Evolutionary conservation across 2,888 invertebrate species (phyloP).

Genomic region (Dugesia japonica): DNA sequence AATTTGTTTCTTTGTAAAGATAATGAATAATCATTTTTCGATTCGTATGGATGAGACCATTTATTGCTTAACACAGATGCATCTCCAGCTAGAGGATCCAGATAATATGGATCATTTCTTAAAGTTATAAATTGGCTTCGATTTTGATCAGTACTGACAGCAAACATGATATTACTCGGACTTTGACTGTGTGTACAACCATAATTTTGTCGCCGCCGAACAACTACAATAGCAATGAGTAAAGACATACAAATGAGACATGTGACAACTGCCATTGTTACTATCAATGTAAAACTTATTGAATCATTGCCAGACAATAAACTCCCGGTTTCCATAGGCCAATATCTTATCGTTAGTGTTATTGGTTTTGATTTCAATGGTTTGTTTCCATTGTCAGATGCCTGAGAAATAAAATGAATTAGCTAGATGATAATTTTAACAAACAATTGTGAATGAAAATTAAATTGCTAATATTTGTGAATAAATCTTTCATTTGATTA

Average conservation of each 20-base stretch:
- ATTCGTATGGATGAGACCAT: not conserved
- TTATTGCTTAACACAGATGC: conserved; percentile 6
- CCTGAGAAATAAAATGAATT: not conserved
- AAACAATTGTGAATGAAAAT: no score
- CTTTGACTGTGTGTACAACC: not conserved
- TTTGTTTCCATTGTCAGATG: not conserved
- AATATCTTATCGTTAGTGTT: not conserved
- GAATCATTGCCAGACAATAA: not conserved
- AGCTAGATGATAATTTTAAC: not conserved
- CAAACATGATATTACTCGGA: not conserved
- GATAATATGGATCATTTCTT: not conserved
- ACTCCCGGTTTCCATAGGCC: not conserved
- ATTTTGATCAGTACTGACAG: not conserved
- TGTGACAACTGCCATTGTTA: conserved; percentile 25
- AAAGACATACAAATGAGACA: conserved; percentile 27
- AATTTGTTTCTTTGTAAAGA: not conserved
- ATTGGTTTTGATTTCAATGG: not conserved
- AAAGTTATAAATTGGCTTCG: not conserved
- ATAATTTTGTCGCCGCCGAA: conserved; percentile 17
- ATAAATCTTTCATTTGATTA: no score
- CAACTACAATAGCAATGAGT: conserved; percentile 26
- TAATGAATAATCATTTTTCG: conserved; percentile 20
- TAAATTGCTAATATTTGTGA: no score
- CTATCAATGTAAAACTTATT: conserved; percentile 30
- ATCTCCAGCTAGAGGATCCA: not conserved